Percentiles rank a stretch among this genome's conserved stretches.
These are phyloP conservation scores for Pristionchus fissidentatus DNA, from an alignment of 2,888 invertebrate genomes.

Conservation along the genomic window DNA sequence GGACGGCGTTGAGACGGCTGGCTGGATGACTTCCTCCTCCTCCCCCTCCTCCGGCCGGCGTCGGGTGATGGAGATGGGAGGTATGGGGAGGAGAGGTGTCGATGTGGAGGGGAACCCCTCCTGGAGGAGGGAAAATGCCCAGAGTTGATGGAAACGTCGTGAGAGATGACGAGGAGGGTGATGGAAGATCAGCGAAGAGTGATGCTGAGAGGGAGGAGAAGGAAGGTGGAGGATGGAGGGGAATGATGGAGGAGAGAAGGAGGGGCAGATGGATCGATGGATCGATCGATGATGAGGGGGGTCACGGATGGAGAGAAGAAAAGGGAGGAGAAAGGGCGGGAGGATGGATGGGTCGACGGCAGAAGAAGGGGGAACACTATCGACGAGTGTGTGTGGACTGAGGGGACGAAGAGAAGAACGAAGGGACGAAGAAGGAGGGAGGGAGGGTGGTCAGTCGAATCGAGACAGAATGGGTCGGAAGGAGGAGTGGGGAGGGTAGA, in stretches of 20 bases:
- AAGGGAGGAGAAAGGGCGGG: background rate
- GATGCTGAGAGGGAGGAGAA: constrained; percentile 23
- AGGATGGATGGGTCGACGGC: constrained; percentile 1
- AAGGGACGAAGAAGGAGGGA: background rate
- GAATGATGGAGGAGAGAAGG: constrained; percentile 23
- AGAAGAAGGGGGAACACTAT: constrained; percentile 10
- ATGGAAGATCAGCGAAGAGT: constrained; percentile 42
- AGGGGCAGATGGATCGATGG: background rate
- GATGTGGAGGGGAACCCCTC: constrained; percentile 23
- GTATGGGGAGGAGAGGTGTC: background rate
- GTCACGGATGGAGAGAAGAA: background rate
- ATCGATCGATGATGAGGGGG: constrained; percentile 5
- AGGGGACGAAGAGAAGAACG: background rate
- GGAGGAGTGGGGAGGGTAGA: background rate
- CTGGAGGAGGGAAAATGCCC: constrained; percentile 45
- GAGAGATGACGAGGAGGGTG: constrained; percentile 9
- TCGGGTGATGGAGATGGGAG: constrained; percentile 4
- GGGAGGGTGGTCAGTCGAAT: background rate
- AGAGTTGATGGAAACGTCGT: constrained; percentile 3
- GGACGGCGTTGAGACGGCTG: background rate
- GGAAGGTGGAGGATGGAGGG: constrained; percentile 39
- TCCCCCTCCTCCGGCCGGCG: too few relatives aligned
- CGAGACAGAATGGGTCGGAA: background rate
- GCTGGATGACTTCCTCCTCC: too few relatives aligned
- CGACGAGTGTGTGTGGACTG: constrained; percentile 22